Percentiles rank a stretch among this genome's conserved stretches.
These are phyloP conservation scores for Epicampocera succincta DNA, from an alignment of 2,888 invertebrate genomes.

Conservation along the genomic window DNA sequence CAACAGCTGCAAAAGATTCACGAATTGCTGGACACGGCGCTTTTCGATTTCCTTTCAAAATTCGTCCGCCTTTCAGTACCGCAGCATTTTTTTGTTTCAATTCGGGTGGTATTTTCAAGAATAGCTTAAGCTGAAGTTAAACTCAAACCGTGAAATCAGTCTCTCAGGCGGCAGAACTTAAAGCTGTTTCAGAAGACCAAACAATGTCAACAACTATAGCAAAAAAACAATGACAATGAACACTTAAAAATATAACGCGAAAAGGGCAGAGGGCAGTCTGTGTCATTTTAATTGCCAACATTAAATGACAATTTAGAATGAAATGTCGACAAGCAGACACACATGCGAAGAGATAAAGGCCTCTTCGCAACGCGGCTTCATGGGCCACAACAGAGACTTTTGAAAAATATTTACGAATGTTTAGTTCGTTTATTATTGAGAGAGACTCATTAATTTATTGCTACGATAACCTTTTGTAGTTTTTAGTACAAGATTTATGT, in stretches of 20 bases:
- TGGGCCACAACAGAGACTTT: background rate
- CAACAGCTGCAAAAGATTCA: too few species aligned
- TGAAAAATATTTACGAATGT: constrained; percentile 3
- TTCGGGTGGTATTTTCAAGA: background rate
- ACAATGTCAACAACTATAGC: constrained; percentile 3
- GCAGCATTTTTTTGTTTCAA: too few species aligned
- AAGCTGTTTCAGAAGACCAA: background rate
- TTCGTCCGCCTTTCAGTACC: too few species aligned
- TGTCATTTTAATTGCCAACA: constrained; percentile 65
- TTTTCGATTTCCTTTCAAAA: too few species aligned
- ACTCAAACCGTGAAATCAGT: background rate
- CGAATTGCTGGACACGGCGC: too few species aligned
- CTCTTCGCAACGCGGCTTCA: constrained; percentile 20
- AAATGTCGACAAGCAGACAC: constrained; percentile 36
- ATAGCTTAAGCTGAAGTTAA: constrained; percentile 1
- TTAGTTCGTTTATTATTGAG: constrained; percentile 1
- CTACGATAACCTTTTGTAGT: constrained; percentile 65
- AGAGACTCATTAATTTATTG: constrained; percentile 66
- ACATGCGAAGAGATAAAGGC: constrained; percentile 41
- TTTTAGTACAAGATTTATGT: constrained; percentile 24
- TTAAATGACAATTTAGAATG: constrained; percentile 65
- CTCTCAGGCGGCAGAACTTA: constrained; percentile 1
- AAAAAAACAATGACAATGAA: constrained; percentile 3
- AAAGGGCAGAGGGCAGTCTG: constrained; percentile 57
- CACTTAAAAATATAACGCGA: constrained; percentile 41